Conservation (phyloP, 2,113 vertebrate genomes). For the Paracanthobrama guichenoti region DNA sequence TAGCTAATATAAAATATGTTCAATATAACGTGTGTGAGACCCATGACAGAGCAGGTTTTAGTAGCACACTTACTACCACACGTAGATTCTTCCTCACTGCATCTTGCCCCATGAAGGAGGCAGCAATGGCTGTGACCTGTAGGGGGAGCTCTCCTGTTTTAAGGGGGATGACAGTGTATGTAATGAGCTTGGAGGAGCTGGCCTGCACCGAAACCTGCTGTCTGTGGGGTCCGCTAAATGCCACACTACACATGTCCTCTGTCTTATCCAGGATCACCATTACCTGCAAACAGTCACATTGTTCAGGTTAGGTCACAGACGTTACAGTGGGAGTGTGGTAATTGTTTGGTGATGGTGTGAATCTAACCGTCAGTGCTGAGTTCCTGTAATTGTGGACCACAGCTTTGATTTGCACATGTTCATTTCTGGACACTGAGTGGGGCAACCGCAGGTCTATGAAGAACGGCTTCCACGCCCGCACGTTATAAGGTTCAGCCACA, state of each 20-base stretch:
- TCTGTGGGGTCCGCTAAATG: constrained; percentile 65
- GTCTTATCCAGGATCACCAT: constrained; percentile 76
- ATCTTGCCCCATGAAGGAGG: constrained; percentile 61
- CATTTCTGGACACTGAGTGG: constrained; percentile 74
- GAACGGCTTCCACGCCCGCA: constrained; percentile 67
- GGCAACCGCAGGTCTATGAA: constrained; percentile 79
- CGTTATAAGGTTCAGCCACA: constrained; percentile 73
- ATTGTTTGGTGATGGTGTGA: neutral
- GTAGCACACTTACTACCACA: constrained; percentile 71
- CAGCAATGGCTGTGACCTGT: constrained; percentile 69
- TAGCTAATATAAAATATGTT: neutral
- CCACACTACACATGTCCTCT: constrained; percentile 73
- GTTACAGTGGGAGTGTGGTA: no score
- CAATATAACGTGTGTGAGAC: neutral
- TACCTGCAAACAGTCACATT: constrained; percentile 64
- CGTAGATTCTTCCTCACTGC: constrained; percentile 71
- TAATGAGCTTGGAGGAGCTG: constrained; percentile 66
- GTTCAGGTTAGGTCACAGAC: neutral
- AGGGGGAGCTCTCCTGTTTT: constrained; percentile 70
- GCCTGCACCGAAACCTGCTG: constrained; percentile 64
- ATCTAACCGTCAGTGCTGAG: constrained; percentile 62
- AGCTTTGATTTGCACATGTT: constrained; percentile 76
- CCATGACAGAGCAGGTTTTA: neutral
- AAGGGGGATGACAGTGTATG: constrained; percentile 74
- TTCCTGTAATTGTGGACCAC: constrained; percentile 73